phyloP scores from a whole-genome alignment of 2,888 invertebrate species.

The Zaprionus obscuricornis region DNA sequence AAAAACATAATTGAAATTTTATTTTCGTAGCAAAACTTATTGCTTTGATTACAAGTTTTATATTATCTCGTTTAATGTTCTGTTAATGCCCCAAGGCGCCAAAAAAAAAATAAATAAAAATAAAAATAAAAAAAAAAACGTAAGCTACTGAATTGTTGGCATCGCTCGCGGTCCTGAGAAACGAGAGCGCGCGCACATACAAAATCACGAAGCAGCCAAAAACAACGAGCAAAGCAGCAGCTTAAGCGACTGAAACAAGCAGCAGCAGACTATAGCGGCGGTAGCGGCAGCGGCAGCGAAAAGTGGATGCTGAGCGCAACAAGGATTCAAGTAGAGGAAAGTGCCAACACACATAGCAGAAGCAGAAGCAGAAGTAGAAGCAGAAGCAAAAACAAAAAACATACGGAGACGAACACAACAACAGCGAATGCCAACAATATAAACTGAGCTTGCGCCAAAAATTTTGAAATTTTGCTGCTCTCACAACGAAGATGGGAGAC shows the following conservation, averaged over 20 bases:
- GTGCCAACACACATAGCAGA: slow-evolving; percentile 55
- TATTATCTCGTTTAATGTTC: slow-evolving; percentile 30
- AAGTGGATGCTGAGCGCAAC: slow-evolving; percentile 72
- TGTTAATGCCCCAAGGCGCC: slow-evolving; percentile 46
- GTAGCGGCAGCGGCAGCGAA: slow-evolving; percentile 12
- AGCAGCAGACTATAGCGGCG: slow-evolving; percentile 6
- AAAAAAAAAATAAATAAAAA: slow-evolving; percentile 23
- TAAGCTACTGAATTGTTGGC: slow-evolving; percentile 21
- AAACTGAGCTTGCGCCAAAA: slow-evolving; percentile 77
- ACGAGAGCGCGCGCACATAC: slow-evolving; percentile 31
- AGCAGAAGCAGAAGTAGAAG: slow-evolving; percentile 32
- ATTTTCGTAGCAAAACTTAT: no score
- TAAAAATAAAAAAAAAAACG: no score
- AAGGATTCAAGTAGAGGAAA: slow-evolving; percentile 54
- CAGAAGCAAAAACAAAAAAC: slow-evolving; percentile 26
- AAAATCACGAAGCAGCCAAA: slow-evolving; percentile 44
- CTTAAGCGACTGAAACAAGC: no score
- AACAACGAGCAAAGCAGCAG: slow-evolving; percentile 26
- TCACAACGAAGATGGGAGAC: slow-evolving; percentile 54
- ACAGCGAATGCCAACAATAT: slow-evolving; percentile 63
- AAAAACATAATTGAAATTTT: slow-evolving; percentile 8
- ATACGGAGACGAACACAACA: slow-evolving; percentile 30
- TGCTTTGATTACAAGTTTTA: slow-evolving; percentile 16
- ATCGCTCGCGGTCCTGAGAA: slow-evolving; percentile 57
- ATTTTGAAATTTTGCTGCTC: slow-evolving; percentile 55